Percentiles rank a stretch among this genome's conserved stretches.
Conservation (phyloP, 2,888 invertebrate species). For the Kuschelorhynchus macadamiae region DNA sequence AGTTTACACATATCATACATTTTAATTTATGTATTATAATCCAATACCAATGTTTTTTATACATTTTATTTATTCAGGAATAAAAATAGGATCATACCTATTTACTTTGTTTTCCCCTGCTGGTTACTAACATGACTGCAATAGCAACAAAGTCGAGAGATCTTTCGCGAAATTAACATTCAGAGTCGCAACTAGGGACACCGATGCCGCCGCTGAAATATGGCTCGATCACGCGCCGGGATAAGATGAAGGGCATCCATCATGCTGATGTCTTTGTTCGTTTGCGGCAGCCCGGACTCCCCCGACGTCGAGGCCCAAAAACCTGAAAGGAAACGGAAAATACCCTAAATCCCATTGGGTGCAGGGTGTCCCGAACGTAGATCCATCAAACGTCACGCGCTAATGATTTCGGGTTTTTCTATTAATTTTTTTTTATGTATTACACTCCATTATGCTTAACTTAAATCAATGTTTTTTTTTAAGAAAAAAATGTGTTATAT, state of each 20-base stretch:
- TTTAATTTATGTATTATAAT: too few species aligned
- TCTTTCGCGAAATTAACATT: constrained; percentile 69
- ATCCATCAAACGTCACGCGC: constrained; percentile 68
- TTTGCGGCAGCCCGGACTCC: constrained; percentile 62
- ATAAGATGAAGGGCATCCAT: constrained; percentile 71
- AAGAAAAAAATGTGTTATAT: too few species aligned
- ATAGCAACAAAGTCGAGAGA: constrained; percentile 59
- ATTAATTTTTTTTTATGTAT: too few species aligned
- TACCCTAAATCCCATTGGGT: constrained; percentile 66
- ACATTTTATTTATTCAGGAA: too few species aligned
- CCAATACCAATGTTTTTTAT: too few species aligned
- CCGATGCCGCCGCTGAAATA: constrained; percentile 66
- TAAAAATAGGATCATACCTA: constrained; percentile 41
- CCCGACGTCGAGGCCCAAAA: constrained; percentile 42
- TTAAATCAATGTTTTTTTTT: too few species aligned
- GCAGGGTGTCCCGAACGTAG: constrained; percentile 64
- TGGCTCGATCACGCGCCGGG: constrained; percentile 70
- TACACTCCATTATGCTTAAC: too few species aligned
- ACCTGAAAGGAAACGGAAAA: constrained; percentile 59
- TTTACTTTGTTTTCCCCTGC: too few species aligned
- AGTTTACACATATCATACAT: too few species aligned
- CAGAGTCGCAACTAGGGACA: constrained; percentile 62
- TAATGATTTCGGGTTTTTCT: too few species aligned
- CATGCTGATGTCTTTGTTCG: constrained; percentile 72
- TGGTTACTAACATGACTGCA: constrained; percentile 64